Conservation (phyloP, 2,888 invertebrate genomes). For the Lepas anatifera region DNA sequence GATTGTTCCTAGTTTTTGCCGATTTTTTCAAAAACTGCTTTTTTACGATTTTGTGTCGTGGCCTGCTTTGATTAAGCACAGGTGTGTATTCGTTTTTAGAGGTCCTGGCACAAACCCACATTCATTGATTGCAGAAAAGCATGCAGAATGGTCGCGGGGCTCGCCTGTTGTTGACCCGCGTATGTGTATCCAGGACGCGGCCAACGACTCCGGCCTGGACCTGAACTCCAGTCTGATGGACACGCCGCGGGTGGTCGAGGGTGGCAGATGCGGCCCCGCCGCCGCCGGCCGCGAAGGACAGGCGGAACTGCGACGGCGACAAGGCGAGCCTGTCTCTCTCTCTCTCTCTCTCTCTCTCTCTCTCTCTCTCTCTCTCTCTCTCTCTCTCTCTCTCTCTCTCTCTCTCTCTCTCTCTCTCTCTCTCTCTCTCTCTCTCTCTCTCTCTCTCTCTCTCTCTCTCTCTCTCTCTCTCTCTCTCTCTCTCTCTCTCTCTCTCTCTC, state of each 20-base stretch:
- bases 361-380: not conserved
- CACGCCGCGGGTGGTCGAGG: not conserved
- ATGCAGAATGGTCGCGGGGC: too few species aligned
- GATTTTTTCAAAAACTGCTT: too few species aligned
- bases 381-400: not conserved
- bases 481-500: slow-evolving; percentile 12
- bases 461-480: slow-evolving; percentile 12
- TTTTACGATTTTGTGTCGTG: too few species aligned
- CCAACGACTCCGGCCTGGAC: slow-evolving; percentile 1
- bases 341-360: slow-evolving; percentile 3
- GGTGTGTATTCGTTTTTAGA: too few species aligned
- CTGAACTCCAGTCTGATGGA: slow-evolving; percentile 5
- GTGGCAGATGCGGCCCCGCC: too few species aligned
- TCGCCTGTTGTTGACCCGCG: too few species aligned
- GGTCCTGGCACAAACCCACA: too few species aligned
- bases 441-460: slow-evolving; percentile 10
- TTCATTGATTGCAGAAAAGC: too few species aligned
- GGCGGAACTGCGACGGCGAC: not conserved
- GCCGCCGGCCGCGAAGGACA: too few species aligned
- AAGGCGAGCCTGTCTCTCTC: slow-evolving; percentile 2
- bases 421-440: slow-evolving; percentile 8
- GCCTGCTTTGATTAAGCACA: too few species aligned
- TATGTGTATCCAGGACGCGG: not conserved
- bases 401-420: not conserved
- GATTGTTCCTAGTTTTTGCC: too few species aligned